These are phyloP conservation scores for Diorhabda sublineata DNA, from an alignment of 1,140 invertebrate species.

Conservation along the genomic window DNA sequence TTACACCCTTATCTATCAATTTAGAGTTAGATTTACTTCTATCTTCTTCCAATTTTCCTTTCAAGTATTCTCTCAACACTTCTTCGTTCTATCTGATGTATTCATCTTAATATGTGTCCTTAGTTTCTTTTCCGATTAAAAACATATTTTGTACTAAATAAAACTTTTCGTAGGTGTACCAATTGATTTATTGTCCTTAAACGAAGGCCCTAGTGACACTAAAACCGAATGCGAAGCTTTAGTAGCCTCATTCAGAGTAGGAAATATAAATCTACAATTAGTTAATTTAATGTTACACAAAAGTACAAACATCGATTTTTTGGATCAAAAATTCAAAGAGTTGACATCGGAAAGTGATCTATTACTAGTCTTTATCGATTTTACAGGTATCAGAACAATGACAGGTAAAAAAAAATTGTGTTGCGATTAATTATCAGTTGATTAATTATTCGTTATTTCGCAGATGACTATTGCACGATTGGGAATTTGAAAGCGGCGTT, in stretches of 20 bases:
- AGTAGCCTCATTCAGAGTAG: conserved; percentile 30
- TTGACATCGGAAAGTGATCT: conserved; percentile 30
- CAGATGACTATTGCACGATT: conserved; percentile 29
- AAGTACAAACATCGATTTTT: conserved; percentile 25
- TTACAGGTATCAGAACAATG: conserved; percentile 26
- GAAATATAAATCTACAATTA: conserved; percentile 32
- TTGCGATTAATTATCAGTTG: not conserved
- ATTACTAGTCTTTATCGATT: conserved; percentile 36
- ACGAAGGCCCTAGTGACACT: conserved; percentile 31
- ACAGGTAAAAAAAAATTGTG: conserved; percentile 24
- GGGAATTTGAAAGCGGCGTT: conserved; percentile 34
- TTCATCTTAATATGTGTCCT: no score
- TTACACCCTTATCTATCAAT: no score
- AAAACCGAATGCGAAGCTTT: conserved; percentile 30
- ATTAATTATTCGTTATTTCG: conserved; percentile 17
- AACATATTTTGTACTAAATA: not conserved
- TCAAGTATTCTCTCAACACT: no score
- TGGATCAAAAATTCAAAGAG: conserved; percentile 34
- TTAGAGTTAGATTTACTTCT: no score
- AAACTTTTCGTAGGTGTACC: conserved; percentile 24
- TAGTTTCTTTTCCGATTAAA: not conserved
- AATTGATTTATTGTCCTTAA: conserved; percentile 33
- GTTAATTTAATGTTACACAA: conserved; percentile 33
- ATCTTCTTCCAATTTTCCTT: no score
- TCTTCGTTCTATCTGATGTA: no score